phyloP scores from a whole-genome alignment of 1,140 invertebrate species.

The Venturia canescens region DNA sequence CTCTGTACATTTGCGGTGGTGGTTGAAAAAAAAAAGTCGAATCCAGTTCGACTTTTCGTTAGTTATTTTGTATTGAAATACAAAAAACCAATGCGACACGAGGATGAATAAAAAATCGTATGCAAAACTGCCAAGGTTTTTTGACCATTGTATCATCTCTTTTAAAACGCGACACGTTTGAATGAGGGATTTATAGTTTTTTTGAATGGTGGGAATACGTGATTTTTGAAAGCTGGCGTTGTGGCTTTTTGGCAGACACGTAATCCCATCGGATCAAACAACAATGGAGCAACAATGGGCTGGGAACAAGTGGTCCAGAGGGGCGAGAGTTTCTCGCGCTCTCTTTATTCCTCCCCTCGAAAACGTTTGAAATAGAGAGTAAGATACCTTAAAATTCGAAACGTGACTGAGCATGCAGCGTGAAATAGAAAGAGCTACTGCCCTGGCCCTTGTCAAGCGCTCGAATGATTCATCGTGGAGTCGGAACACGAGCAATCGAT shows the following conservation, averaged over 20 bases:
- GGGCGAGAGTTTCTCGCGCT: background rate
- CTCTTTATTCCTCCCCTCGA: background rate
- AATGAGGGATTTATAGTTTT: background rate
- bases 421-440: background rate
- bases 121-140: background rate
- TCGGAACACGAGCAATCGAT: conserved; percentile 60
- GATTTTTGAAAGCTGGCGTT: background rate
- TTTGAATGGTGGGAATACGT: background rate
- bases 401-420: conserved; percentile 62
- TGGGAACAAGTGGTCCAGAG: background rate
- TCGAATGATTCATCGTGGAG: conserved; percentile 62
- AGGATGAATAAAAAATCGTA: no score
- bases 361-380: background rate
- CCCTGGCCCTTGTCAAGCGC: conserved; percentile 51
- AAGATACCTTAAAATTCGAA: conserved; percentile 39
- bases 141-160: background rate
- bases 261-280: conserved; percentile 1
- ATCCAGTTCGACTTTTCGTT: no score
- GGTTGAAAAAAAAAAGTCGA: no score
- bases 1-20: no score
- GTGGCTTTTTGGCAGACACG: conserved; percentile 18
- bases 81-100: no score
- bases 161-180: background rate
- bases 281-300: background rate
- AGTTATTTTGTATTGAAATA: no score